Evolutionary conservation across 2,888 invertebrate species (phyloP).

Genomic region (Neoascia interrupta): DNA sequence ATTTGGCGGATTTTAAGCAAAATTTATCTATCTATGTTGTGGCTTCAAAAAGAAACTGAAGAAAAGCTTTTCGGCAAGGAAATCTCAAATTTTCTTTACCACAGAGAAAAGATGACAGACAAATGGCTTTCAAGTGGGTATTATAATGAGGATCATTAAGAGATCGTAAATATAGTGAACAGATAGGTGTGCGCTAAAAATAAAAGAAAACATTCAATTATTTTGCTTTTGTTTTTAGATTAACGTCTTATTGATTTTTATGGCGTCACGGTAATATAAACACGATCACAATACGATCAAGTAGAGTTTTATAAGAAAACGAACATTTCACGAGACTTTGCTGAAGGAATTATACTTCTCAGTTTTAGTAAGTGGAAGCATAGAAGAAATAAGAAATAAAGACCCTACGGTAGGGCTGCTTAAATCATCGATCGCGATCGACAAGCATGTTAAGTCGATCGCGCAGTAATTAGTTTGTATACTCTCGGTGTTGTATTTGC

Average conservation of each 20-base stretch:
- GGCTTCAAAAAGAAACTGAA: no score
- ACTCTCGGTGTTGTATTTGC: no score
- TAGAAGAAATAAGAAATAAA: no score
- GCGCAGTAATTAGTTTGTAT: no score
- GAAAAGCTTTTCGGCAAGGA: background rate
- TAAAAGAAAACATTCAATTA: background rate
- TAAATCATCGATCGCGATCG: no score
- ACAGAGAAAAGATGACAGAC: background rate
- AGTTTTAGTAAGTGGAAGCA: no score
- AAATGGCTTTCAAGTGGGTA: no score
- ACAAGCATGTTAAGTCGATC: no score
- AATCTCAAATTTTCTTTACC: background rate
- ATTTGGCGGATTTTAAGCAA: background rate
- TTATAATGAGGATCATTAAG: no score
- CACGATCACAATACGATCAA: conserved; percentile 16
- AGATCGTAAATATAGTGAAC: no score
- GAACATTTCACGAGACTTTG: conserved; percentile 39
- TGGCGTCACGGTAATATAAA: conserved; percentile 28
- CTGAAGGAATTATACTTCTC: background rate
- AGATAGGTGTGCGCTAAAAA: conserved; percentile 10
- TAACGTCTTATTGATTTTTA: conserved; percentile 1
- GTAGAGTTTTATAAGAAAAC: conserved; percentile 26
- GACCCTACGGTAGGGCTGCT: no score
- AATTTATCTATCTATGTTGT: no score
- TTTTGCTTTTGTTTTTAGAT: conserved; percentile 4